Evolutionary conservation across 2,888 invertebrate species (phyloP).

Genomic region (Dorcus hopei): DNA sequence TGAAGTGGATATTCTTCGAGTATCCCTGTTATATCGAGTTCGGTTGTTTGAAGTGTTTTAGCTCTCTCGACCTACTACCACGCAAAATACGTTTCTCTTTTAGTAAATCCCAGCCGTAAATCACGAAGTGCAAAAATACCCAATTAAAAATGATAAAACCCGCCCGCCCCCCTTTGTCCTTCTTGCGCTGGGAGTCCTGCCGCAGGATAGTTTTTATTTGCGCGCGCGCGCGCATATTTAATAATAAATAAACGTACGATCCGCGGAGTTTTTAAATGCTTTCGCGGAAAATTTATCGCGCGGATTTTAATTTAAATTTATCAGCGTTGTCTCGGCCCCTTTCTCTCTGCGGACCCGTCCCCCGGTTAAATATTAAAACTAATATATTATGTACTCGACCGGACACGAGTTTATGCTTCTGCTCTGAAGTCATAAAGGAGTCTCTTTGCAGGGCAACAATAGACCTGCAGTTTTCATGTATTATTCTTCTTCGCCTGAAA

Average conservation of each 20-base stretch:
- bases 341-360: constrained; percentile 1
- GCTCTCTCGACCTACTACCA: not conserved
- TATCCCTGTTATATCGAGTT: not conserved
- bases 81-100: not conserved
- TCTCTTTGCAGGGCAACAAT: not conserved
- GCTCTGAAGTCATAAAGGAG: not conserved
- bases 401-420: constrained; percentile 2
- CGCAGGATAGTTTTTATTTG: no score
- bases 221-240: not conserved
- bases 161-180: constrained; percentile 4
- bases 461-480: not conserved
- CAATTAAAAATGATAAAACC: constrained; percentile 18
- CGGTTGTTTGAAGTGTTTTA: not conserved
- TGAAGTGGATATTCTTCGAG: not conserved
- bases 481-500: no score
- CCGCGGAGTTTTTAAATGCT: constrained; percentile 2
- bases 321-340: not conserved
- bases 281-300: not conserved
- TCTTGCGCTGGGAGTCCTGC: not conserved
- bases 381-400: constrained; percentile 2
- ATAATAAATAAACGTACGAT: constrained; percentile 2
- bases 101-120: constrained; percentile 4
- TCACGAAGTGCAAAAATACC: constrained; percentile 6
- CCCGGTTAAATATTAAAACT: not conserved
- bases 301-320: not conserved